phyloP scores from a whole-genome alignment of 2,888 invertebrate genomes.

The Orthosia gothica region DNA sequence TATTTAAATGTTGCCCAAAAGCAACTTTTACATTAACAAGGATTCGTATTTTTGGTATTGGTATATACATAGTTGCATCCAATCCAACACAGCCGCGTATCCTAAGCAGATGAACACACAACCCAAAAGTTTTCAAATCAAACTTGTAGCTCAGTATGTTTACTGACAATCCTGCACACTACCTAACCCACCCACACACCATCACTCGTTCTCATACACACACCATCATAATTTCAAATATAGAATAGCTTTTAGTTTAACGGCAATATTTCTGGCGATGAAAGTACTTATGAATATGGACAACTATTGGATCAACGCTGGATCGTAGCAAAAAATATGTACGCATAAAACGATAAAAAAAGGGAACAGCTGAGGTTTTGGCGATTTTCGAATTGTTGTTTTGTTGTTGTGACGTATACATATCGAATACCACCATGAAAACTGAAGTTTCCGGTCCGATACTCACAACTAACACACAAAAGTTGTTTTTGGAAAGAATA shows the following conservation, averaged over 20 bases:
- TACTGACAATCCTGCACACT: constrained; percentile 22
- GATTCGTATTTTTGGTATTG: neutral
- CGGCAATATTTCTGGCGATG: neutral
- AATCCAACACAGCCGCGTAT: neutral
- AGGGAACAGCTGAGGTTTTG: too few species aligned
- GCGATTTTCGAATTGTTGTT: too few species aligned
- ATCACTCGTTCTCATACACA: neutral
- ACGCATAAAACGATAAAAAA: too few species aligned
- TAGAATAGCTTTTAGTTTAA: neutral
- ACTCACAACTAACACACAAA: neutral
- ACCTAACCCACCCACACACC: neutral
- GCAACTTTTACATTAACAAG: neutral
- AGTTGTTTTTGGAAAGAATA: neutral
- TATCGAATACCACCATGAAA: neutral
- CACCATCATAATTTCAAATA: neutral
- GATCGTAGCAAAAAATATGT: too few species aligned
- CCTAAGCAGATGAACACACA: neutral
- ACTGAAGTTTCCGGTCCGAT: neutral
- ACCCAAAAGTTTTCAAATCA: constrained; percentile 58
- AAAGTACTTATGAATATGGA: neutral
- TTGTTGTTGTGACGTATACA: too few species aligned
- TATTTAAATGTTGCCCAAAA: neutral
- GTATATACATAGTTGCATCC: constrained; percentile 8
- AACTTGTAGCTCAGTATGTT: constrained; percentile 47
- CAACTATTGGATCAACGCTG: neutral